Evolutionary conservation across 2,797 vertebrate species (phyloP).

Genomic region (Pelodytes ibericus): DNA sequence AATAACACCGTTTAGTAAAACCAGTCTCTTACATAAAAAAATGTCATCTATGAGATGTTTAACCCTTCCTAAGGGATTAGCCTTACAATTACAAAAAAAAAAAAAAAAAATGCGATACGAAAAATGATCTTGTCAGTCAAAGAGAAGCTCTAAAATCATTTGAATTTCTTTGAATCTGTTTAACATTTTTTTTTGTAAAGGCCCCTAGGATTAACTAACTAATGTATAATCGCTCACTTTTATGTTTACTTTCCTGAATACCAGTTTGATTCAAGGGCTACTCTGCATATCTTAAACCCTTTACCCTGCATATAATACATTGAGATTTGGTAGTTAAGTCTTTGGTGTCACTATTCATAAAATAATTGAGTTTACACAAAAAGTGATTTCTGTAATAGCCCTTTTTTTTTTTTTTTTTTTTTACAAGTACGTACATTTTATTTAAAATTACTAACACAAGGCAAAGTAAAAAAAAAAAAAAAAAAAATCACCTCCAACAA

Average conservation of each 20-base stretch:
- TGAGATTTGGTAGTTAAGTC: slow-evolving; percentile 73
- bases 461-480: slow-evolving; percentile 74
- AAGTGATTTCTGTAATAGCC: slow-evolving; percentile 79
- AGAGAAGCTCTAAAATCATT: not conserved
- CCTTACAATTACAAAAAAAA: not conserved
- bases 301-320: slow-evolving; percentile 71
- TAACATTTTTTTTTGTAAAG: slow-evolving; percentile 29
- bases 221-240: slow-evolving; percentile 58
- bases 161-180: slow-evolving; percentile 18
- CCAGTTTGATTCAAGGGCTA: slow-evolving; percentile 68
- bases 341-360: slow-evolving; percentile 86
- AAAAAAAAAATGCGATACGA: too few species aligned
- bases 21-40: not conserved
- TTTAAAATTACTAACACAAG: slow-evolving; percentile 88
- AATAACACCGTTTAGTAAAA: not conserved
- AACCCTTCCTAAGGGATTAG: not conserved
- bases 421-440: slow-evolving; percentile 84
- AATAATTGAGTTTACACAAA: slow-evolving; percentile 91
- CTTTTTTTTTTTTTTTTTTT: slow-evolving; percentile 67
- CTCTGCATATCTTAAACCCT: slow-evolving; percentile 66
- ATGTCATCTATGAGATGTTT: not conserved
- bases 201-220: slow-evolving; percentile 27
- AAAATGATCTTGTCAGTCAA: too few species aligned
- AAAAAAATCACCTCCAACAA: slow-evolving; percentile 91
- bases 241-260: slow-evolving; percentile 67